Conservation (phyloP, 37 sponge, comb jelly and placozoan species). For the Diacarnus erythraeanus region DNA sequence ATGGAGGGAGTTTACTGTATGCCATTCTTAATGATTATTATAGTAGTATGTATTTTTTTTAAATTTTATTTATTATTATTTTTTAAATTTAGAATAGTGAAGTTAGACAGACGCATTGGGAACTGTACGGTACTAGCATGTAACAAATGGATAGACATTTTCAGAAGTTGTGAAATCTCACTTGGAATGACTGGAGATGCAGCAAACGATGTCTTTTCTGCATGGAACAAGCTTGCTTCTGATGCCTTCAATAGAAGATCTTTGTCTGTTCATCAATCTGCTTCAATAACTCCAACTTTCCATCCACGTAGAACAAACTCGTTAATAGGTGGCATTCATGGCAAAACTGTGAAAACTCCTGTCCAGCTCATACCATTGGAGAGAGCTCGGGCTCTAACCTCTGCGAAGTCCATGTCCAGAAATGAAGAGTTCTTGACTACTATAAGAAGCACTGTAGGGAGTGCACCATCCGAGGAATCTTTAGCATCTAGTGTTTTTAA, state of each 20-base stretch:
- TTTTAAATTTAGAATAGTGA: constrained; percentile 37
- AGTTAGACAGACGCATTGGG: constrained; percentile 62
- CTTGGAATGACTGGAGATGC: constrained; percentile 59
- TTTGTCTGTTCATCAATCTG: neutral
- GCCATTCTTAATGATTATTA: neutral
- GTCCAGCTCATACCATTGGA: constrained; percentile 53
- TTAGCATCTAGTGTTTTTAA: neutral
- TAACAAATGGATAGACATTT: constrained; percentile 70
- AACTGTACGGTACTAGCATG: constrained; percentile 48
- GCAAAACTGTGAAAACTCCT: constrained; percentile 25
- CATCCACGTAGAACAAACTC: constrained; percentile 25
- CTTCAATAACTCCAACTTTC: neutral
- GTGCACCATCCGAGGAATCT: neutral
- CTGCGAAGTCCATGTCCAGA: neutral
- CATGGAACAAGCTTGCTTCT: constrained; percentile 48
- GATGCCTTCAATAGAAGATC: constrained; percentile 12
- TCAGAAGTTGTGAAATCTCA: constrained; percentile 47
- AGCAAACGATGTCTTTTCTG: constrained; percentile 48
- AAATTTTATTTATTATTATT: neutral
- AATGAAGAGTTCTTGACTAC: neutral
- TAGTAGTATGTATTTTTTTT: neutral
- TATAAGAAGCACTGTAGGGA: neutral
- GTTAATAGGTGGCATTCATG: neutral
- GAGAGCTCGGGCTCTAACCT: constrained; percentile 26
- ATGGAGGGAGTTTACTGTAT: too few relatives aligned